phyloP scores from a whole-genome alignment of 2,888 invertebrate genomes.

The Xestia c-nigrum region DNA sequence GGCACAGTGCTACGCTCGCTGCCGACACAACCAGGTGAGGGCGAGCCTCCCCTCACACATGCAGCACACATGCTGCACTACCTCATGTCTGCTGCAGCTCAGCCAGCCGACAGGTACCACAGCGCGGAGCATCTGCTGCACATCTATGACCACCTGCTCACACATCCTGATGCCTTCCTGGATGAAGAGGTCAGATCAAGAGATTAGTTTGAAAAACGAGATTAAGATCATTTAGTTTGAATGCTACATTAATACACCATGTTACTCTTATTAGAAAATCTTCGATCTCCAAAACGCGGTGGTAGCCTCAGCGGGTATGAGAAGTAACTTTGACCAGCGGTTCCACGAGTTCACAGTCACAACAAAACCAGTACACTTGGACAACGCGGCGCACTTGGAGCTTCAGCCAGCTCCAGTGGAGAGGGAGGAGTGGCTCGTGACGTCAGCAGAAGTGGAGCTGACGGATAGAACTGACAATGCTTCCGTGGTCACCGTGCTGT shows the following conservation, averaged over 20 bases:
- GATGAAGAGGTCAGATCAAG: conserved; percentile 91
- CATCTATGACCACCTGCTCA: conserved; percentile 84
- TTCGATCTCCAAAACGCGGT: conserved; percentile 85
- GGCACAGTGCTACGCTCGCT: conserved; percentile 89
- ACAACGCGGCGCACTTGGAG: conserved; percentile 81
- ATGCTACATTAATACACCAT: neutral
- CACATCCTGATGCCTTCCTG: conserved; percentile 92
- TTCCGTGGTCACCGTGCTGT: conserved; percentile 90
- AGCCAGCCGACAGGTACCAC: conserved; percentile 81
- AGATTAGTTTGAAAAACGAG: too few species aligned
- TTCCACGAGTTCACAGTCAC: conserved; percentile 81
- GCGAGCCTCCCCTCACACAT: conserved; percentile 91
- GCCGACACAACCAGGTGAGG: conserved; percentile 91
- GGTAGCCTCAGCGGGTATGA: conserved; percentile 81
- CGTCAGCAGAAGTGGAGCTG: conserved; percentile 82
- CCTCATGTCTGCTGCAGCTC: conserved; percentile 81
- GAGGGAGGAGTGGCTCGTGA: conserved; percentile 80
- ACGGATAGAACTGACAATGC: conserved; percentile 76
- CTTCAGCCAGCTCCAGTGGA: conserved; percentile 70
- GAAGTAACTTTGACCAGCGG: conserved; percentile 74
- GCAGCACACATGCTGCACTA: conserved; percentile 91
- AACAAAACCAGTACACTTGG: conserved; percentile 78
- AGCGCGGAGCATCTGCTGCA: conserved; percentile 92
- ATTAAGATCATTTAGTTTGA: neutral
- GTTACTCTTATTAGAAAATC: conserved; percentile 79